A percentile compares a stretch with the other conserved stretches of the same genome.
phyloP scores from a whole-genome alignment of 2,113 vertebrate genomes.

The Poecilia latipinna region DNA sequence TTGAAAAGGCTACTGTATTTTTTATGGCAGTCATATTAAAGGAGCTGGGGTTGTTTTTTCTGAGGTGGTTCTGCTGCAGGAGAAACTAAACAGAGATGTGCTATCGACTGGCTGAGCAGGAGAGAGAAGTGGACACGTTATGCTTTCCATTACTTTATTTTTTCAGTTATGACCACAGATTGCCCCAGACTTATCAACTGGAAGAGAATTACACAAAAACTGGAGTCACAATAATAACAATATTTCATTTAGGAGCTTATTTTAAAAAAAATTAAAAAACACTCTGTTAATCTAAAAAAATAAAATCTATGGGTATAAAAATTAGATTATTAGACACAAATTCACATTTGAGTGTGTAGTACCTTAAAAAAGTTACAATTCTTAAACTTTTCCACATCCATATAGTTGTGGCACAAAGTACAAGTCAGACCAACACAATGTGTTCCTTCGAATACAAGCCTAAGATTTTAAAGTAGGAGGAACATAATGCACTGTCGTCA shows the following conservation, averaged over 20 bases:
- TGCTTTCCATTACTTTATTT: slow-evolving; percentile 30
- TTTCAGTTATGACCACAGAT: neutral
- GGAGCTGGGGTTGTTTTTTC: neutral
- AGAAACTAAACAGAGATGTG: neutral
- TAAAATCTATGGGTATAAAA: too few species aligned
- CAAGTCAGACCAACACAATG: too few species aligned
- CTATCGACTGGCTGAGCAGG: neutral
- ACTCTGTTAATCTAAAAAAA: too few species aligned
- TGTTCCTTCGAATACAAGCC: too few species aligned
- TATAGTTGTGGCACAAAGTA: too few species aligned
- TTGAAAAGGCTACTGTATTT: neutral
- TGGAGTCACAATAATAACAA: slow-evolving; percentile 50
- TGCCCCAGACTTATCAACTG: slow-evolving; percentile 27
- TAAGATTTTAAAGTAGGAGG: too few species aligned
- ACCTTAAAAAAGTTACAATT: too few species aligned
- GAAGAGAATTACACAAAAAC: slow-evolving; percentile 49
- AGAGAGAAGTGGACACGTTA: neutral
- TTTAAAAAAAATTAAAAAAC: too few species aligned
- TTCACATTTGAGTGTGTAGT: neutral
- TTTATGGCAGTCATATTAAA: neutral
- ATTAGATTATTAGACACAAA: neutral
- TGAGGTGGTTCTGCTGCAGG: neutral
- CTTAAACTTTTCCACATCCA: too few species aligned
- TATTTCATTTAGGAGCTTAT: slow-evolving; percentile 15
- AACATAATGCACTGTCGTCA: too few species aligned